These are phyloP conservation scores for Sanderia malayensis DNA, from an alignment of 30 jellyfish, hydroid and myxozoan genomes.

Conservation along the genomic window DNA sequence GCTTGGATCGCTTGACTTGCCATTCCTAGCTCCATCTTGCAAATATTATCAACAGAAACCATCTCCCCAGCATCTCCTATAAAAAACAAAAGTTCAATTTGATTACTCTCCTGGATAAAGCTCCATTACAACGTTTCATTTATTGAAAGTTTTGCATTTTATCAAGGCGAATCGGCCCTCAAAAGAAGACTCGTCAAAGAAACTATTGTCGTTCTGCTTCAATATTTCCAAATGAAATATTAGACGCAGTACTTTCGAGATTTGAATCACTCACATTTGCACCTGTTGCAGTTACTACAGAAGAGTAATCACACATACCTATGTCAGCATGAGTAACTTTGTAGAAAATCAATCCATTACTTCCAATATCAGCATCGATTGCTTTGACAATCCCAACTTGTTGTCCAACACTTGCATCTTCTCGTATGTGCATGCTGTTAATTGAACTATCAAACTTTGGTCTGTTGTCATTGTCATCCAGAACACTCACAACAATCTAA, in stretches of 20 bases:
- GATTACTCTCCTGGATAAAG: too few species aligned
- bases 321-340: constrained; percentile 36
- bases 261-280: too few species aligned
- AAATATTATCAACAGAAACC: constrained; percentile 37
- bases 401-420: constrained; percentile 37
- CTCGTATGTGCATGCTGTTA: constrained; percentile 41
- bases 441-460: constrained; percentile 54
- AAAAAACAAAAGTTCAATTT: too few species aligned
- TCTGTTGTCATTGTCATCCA: constrained; percentile 79
- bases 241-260: too few species aligned
- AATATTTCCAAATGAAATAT: too few species aligned
- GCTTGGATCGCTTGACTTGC: constrained; percentile 49
- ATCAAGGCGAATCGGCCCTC: too few species aligned
- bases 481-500: constrained; percentile 23
- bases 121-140: too few species aligned
- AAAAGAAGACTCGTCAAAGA: too few species aligned
- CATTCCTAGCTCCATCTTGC: constrained; percentile 55
- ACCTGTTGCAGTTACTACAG: too few species aligned
- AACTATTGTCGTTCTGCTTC: too few species aligned
- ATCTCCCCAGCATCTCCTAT: constrained; percentile 36
- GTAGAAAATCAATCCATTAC: constrained; percentile 28
- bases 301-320: constrained; percentile 39
- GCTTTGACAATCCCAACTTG: constrained; percentile 43
- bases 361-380: constrained; percentile 59
- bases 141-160: too few species aligned